Conservation (phyloP, 2,888 invertebrate genomes). For the Selenia dentaria region DNA sequence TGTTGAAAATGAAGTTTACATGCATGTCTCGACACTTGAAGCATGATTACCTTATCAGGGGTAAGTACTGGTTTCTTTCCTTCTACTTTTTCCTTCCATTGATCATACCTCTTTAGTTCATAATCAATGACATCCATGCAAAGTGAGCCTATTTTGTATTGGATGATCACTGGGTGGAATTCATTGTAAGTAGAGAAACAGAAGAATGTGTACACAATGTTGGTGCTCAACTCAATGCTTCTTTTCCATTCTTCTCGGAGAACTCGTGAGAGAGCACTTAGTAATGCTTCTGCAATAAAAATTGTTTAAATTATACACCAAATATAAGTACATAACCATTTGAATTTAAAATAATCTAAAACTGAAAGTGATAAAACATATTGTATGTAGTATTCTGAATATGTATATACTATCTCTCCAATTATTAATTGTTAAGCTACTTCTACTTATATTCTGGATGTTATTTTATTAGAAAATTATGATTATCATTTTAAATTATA, state of each 20-base stretch:
- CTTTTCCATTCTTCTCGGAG: slow-evolving; percentile 99
- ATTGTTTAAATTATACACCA: no score
- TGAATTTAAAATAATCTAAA: no score
- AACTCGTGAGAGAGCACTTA: slow-evolving; percentile 97
- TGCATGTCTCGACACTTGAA: no score
- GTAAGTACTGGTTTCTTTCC: slow-evolving; percentile 74
- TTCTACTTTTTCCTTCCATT: slow-evolving; percentile 91
- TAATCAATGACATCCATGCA: slow-evolving; percentile 98
- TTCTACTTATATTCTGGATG: no score
- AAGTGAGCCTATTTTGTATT: slow-evolving; percentile 98
- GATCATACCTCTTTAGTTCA: slow-evolving; percentile 96
- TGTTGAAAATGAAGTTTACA: no score
- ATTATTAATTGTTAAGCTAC: no score
- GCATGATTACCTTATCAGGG: slow-evolving; percentile 73
- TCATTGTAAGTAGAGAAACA: slow-evolving; percentile 98
- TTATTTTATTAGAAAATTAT: no score
- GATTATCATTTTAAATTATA: no score
- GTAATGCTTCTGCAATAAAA: slow-evolving; percentile 90
- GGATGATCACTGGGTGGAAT: slow-evolving; percentile 97
- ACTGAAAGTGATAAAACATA: no score
- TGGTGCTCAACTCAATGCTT: slow-evolving; percentile 97
- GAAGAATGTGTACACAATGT: slow-evolving; percentile 98
- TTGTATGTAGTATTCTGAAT: no score
- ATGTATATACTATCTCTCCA: no score
- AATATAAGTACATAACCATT: no score